Base-by-base conservation (phyloP, 2,888 invertebrate genomes). In the Sylvicola fuscatus region DNA sequence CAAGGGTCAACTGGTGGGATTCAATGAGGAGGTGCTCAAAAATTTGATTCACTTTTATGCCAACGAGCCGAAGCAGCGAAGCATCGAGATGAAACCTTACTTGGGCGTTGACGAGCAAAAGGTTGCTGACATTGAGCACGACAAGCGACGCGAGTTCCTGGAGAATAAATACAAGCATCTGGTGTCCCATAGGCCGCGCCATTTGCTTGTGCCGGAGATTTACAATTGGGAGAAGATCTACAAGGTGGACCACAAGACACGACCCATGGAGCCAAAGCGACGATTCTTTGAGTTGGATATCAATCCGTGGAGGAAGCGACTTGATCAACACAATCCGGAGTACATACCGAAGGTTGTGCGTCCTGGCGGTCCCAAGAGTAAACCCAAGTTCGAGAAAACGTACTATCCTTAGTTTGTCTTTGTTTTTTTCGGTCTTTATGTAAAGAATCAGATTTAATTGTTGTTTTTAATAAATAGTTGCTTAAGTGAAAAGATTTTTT, bases 201-300 rank as follows among this genome's bases (percentile, higher is more conserved):
- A 68, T 33, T n/a, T 13, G 17, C 16, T 30, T 32, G 39, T 56
- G 10, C 77, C 81, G 14, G 84, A 87, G 60, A 60, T 74, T 27
- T 77, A 78, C 47, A 53, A 70, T 38, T 90, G 87, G 87, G 83
- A 87, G 50, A 68, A 68, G 42, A 77, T 89, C 41, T 89, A 83
- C 52, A 77, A 82, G 53, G 70, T 78, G 14, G 59, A 74, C 48
- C 60, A 72, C 46, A 66, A 78, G 10, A 78, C 73, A 1, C 62
- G 79, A 40, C 66, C 68, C 33, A 53, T 73, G 55, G 83, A 84
- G 35, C 62, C 73, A 6, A 73, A 64, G 45, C 61, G 68, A 36
- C 65, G 79, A 34, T 76, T 72, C 47, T 86, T 79, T 53, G 77
- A 83, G 53, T 54, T 70, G 37, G 58, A 57, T n/a, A 52, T 65